Evolutionary conservation across 2,797 vertebrate genomes (phyloP).

Genomic region (Premnoplex brunnescens): DNA sequence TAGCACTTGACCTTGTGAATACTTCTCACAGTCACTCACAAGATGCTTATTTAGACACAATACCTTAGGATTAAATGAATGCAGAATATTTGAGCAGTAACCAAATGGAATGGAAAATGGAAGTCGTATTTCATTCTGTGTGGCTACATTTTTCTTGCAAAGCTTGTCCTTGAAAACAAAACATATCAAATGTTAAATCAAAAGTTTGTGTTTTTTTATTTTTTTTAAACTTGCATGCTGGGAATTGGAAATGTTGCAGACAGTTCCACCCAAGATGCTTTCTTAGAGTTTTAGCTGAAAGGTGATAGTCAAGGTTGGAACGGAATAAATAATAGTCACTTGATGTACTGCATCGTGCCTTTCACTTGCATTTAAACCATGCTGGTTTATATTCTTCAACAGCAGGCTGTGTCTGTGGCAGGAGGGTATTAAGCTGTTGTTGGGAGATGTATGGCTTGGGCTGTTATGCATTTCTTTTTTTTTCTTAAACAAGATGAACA

Average conservation of each 20-base stretch:
- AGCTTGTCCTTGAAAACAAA: conserved; percentile 77
- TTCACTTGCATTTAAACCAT: not conserved
- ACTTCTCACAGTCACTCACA: conserved; percentile 33
- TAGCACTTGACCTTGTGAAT: conserved; percentile 66
- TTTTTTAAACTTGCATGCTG: conserved; percentile 52
- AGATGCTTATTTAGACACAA: conserved; percentile 26
- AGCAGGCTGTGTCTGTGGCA: not conserved
- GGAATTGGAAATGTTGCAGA: conserved; percentile 68
- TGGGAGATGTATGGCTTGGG: not conserved
- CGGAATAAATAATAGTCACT: conserved; percentile 32
- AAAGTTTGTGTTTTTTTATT: conserved; percentile 37
- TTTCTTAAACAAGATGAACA: not conserved
- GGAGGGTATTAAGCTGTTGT: not conserved
- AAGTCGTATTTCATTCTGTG: conserved; percentile 76
- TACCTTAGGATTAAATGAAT: conserved; percentile 63
- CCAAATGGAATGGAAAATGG: conserved; percentile 72
- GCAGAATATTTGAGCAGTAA: conserved; percentile 72
- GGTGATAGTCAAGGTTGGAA: conserved; percentile 74
- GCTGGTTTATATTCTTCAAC: not conserved
- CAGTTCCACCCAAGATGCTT: conserved; percentile 25
- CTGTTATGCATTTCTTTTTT: not conserved
- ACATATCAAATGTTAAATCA: conserved; percentile 77
- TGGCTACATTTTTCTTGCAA: conserved; percentile 67
- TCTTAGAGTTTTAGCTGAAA: conserved; percentile 62
- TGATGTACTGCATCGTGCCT: not conserved